phyloP scores from a whole-genome alignment of 2,113 vertebrate genomes.

The Cebidichthys violaceus region DNA sequence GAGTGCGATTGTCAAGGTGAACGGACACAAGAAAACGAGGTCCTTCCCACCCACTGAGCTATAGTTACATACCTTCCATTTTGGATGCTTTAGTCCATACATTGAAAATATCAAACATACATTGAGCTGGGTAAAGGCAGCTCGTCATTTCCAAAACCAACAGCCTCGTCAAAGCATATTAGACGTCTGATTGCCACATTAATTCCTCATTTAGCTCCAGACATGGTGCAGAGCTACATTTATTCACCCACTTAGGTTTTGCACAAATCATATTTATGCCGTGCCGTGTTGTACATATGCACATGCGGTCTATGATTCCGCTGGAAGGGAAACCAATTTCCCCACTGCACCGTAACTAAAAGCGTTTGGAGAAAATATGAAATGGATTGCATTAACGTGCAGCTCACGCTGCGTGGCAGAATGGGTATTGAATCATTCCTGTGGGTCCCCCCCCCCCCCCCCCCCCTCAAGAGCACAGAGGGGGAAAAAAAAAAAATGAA shows the following conservation, averaged over 20 bases:
- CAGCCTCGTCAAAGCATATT: slow-evolving; percentile 38
- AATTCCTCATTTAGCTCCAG: slow-evolving; percentile 48
- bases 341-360: slow-evolving; percentile 64
- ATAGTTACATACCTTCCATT: slow-evolving; percentile 8
- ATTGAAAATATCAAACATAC: slow-evolving; percentile 38
- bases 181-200: slow-evolving; percentile 46
- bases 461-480: slow-evolving; percentile 40
- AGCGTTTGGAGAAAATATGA: slow-evolving; percentile 68
- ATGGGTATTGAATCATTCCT: slow-evolving; percentile 72
- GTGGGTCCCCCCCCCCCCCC: no score
- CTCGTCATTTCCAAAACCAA: slow-evolving; percentile 33
- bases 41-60: slow-evolving; percentile 25
- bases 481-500: slow-evolving; percentile 45
- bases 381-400: slow-evolving; percentile 72
- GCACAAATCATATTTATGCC: slow-evolving; percentile 61
- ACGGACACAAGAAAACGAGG: slow-evolving; percentile 37
- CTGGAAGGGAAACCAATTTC: slow-evolving; percentile 65
- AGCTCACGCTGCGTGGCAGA: slow-evolving; percentile 59
- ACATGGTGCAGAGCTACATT: not conserved
- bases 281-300: slow-evolving; percentile 49
- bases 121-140: not conserved
- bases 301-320: slow-evolving; percentile 39
- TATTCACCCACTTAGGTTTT: slow-evolving; percentile 43
- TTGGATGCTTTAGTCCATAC: slow-evolving; percentile 7
- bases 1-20: slow-evolving; percentile 56